phyloP scores from a whole-genome alignment of 2,113 vertebrate species.

The Podocnemis expansa region DNA sequence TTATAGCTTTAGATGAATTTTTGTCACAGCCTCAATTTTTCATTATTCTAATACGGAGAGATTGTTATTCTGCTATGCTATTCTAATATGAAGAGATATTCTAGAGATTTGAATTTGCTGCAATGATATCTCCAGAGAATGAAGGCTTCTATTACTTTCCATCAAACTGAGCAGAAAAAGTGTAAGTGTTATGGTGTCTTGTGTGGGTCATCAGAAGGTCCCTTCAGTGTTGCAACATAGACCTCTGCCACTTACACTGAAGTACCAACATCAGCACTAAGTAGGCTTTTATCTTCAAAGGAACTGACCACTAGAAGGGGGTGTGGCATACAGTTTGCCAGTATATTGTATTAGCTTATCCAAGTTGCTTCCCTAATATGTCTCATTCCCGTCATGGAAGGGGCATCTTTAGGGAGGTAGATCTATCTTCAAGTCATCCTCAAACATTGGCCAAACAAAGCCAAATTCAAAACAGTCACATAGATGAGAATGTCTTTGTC shows the following conservation, averaged over 20 bases:
- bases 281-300: background rate
- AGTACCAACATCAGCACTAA: background rate
- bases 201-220: background rate
- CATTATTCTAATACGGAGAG: background rate
- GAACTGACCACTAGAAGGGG: background rate
- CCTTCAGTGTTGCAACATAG: background rate
- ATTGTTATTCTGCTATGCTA: background rate
- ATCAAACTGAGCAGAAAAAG: background rate
- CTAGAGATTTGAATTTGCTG: background rate
- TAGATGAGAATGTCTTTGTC: background rate
- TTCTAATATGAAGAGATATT: background rate
- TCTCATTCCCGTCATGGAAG: background rate
- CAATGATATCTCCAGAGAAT: background rate
- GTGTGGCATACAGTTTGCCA: background rate
- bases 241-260: accelerated
- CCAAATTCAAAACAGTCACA: background rate
- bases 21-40: background rate
- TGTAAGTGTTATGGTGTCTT: accelerated
- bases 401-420: background rate
- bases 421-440: background rate
- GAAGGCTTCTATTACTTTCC: background rate
- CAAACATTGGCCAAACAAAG: background rate
- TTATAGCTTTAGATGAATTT: background rate
- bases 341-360: background rate
- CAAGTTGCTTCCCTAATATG: background rate